Conservation (phyloP, 2,113 vertebrate genomes). For the Taxidea taxus region DNA sequence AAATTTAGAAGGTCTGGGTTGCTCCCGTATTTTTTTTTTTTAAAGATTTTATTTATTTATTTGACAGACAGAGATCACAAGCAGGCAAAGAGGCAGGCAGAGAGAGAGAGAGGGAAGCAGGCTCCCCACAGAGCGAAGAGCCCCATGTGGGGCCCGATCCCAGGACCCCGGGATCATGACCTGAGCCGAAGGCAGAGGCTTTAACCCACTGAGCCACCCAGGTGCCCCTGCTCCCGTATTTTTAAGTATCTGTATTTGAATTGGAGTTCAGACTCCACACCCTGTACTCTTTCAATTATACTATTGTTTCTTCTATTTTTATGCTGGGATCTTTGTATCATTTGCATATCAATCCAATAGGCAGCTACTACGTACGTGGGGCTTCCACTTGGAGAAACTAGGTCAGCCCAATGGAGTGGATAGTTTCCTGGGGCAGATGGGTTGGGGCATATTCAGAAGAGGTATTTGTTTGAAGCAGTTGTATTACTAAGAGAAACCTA, state of each 20-base stretch:
- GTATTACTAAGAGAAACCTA: not conserved
- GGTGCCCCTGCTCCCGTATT: not conserved
- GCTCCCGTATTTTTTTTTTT: not conserved
- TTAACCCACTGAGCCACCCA: too few species aligned
- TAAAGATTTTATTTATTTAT: too few species aligned
- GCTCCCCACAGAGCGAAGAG: too few species aligned
- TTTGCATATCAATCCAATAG: not conserved
- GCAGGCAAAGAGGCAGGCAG: too few species aligned
- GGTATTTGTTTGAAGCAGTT: not conserved
- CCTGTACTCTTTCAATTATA: not conserved
- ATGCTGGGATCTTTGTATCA: not conserved
- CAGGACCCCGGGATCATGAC: too few species aligned
- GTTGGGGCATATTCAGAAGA: not conserved
- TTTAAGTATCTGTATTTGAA: not conserved
- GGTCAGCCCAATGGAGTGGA: not conserved
- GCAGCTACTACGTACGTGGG: not conserved
- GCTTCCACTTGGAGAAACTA: not conserved
- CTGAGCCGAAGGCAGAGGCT: too few species aligned
- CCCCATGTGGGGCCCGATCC: too few species aligned
- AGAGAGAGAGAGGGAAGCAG: too few species aligned
- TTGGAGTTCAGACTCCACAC: not conserved
- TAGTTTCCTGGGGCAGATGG: not conserved
- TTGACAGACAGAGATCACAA: too few species aligned
- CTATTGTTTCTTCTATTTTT: conserved; percentile 11
- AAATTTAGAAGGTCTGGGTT: not conserved